These are phyloP conservation scores for Esox masquinongy DNA, from an alignment of 2,797 vertebrate species.

Conservation along the genomic window DNA sequence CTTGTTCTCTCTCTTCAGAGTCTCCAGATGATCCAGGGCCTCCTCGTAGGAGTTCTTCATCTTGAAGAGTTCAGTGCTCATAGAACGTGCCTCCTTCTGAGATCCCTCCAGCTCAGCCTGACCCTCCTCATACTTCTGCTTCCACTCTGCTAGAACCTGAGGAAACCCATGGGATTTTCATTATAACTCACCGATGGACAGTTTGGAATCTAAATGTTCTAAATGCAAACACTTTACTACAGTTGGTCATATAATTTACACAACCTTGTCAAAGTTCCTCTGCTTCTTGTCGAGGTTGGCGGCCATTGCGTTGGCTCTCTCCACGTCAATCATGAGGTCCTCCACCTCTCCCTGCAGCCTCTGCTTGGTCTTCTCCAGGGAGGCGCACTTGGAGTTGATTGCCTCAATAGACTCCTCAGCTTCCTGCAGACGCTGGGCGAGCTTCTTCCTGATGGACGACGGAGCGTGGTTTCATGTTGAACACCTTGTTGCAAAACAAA, in stretches of 20 bases:
- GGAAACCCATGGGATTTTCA: background rate
- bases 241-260: background rate
- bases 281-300: conserved; percentile 76
- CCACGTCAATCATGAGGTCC: conserved; percentile 75
- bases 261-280: conserved; percentile 75
- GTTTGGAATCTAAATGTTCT: background rate
- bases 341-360: conserved; percentile 75
- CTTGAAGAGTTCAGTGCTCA: conserved; percentile 76
- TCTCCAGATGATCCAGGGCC: conserved; percentile 72
- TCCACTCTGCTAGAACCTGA: conserved; percentile 29
- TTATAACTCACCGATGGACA: background rate
- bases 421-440: conserved; percentile 74
- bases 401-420: conserved; percentile 73
- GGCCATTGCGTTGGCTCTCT: conserved; percentile 67
- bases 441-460: conserved; percentile 65
- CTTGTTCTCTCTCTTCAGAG: conserved; percentile 75
- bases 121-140: conserved; percentile 55
- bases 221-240: background rate
- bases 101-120: conserved; percentile 71
- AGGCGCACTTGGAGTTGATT: conserved; percentile 73
- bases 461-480: background rate
- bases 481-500: background rate
- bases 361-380: conserved; percentile 77
- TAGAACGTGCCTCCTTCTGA: conserved; percentile 69
- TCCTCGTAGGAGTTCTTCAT: conserved; percentile 77